Evolutionary conservation across 2,888 invertebrate species (phyloP), one percentile per base, ranked within the genome.

Genomic region (Platycnemis pennipes): DNA sequence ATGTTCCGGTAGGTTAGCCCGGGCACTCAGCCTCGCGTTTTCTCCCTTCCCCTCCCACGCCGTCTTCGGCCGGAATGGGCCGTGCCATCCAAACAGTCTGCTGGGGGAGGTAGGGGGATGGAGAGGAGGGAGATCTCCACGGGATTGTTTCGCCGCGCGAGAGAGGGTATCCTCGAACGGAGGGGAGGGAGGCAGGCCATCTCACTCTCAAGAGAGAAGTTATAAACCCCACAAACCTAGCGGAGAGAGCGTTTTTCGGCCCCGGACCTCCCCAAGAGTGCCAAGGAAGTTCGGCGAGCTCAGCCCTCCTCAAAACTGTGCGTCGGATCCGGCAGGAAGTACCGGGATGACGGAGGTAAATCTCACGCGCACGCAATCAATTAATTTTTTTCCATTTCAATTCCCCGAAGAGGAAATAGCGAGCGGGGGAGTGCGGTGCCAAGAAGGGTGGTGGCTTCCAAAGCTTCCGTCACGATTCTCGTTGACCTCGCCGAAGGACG

Each of bases 191-290:
- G 31, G 26, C 26, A 16, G 26, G 31, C 77, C 77, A 77, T 77
- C 77, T 77, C 77, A 26, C 77, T 4, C 89, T 16, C 88, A 22
- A 42, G 89, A 42, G 91, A 91, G 63, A 44, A 37, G 63, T 91
- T 91, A 91, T 91, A 91, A 91, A 91, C 45, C 91, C 63, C 63
- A 44, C 44, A 63, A 91, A 44, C 69, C 63, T 44, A 42, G 2
- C 37, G 91, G 91, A 91, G 91, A 91, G 91, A 91, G 91, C 91
- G 91, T 63, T 91, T 91, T 91, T 91, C 63, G 91, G 49, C 49
- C n/a, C 44, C 44, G 56, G 89, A 56, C 42, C 89, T 89, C 37
- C 56, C 53, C 56, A 16, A n/a, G 63, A 4, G 77, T 53, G 42
- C 69, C 91, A 42, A 53, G 89, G 56, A 56, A 89, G 56, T 37